Conservation (phyloP, 2,113 vertebrate species). For the Ursus arctos region DNA sequence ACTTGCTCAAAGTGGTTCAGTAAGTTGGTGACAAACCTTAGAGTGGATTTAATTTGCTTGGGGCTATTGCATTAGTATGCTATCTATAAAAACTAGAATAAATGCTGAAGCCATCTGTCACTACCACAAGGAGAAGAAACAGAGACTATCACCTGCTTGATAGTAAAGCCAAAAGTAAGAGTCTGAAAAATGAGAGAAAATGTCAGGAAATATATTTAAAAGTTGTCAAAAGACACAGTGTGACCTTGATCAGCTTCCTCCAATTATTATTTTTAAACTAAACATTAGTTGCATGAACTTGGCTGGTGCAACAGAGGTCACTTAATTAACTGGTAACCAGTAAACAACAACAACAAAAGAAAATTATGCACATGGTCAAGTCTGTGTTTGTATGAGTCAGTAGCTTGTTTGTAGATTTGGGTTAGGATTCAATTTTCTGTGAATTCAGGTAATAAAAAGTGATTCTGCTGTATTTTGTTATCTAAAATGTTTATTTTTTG, state of each 20-base stretch:
- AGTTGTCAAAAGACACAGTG: slow-evolving; percentile 75
- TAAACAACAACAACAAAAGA: slow-evolving; percentile 77
- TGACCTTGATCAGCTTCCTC: slow-evolving; percentile 82
- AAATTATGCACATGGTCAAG: slow-evolving; percentile 66
- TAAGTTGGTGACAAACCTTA: slow-evolving; percentile 67
- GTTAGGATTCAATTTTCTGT: slow-evolving; percentile 58
- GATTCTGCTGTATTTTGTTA: slow-evolving; percentile 41
- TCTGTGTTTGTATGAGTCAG: slow-evolving; percentile 63
- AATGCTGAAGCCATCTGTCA: slow-evolving; percentile 76
- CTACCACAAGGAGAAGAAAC: slow-evolving; percentile 68
- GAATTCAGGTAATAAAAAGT: slow-evolving; percentile 50
- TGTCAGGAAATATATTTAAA: slow-evolving; percentile 78
- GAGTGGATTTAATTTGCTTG: slow-evolving; percentile 70
- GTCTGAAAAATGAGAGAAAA: slow-evolving; percentile 75
- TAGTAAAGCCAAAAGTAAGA: slow-evolving; percentile 49
- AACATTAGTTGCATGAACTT: slow-evolving; percentile 79
- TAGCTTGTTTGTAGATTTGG: slow-evolving; percentile 67
- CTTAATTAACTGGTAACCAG: slow-evolving; percentile 80
- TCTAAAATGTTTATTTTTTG: slow-evolving; percentile 48
- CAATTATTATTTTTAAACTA: slow-evolving; percentile 83
- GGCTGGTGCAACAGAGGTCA: slow-evolving; percentile 76
- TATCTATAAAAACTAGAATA: slow-evolving; percentile 74
- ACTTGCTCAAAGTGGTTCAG: slow-evolving; percentile 62
- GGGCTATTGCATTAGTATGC: slow-evolving; percentile 66
- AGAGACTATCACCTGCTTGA: slow-evolving; percentile 63